phyloP scores from a whole-genome alignment of 2,113 vertebrate species.

The Nymphicus hollandicus region DNA sequence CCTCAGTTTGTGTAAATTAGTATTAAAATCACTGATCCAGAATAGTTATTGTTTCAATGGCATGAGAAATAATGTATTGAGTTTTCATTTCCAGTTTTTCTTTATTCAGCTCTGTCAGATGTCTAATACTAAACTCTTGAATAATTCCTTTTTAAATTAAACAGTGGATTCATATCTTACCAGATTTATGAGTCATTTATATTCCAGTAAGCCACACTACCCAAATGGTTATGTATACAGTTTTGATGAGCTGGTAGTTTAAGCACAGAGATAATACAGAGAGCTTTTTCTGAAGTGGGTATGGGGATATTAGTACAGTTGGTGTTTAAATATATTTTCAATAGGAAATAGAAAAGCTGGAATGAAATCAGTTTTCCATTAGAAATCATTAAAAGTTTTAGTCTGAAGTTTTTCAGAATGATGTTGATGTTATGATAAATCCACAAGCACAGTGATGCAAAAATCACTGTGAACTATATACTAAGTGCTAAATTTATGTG shows the following conservation, averaged over 20 bases:
- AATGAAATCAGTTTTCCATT: neutral
- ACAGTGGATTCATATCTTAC: neutral
- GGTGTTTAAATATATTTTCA: slow-evolving; percentile 19
- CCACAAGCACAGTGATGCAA: neutral
- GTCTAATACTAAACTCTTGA: slow-evolving; percentile 20
- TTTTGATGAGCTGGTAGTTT: slow-evolving; percentile 47
- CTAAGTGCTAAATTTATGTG: neutral
- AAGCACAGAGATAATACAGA: slow-evolving; percentile 35
- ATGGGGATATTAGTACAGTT: slow-evolving; percentile 12
- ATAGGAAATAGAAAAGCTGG: slow-evolving; percentile 10
- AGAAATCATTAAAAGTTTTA: slow-evolving; percentile 3
- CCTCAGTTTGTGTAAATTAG: neutral
- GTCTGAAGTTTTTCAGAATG: neutral
- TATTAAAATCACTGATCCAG: neutral
- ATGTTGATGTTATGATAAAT: neutral
- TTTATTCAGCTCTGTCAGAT: neutral
- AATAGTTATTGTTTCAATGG: neutral
- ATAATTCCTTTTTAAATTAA: slow-evolving; percentile 54
- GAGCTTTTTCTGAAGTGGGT: slow-evolving; percentile 30
- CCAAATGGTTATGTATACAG: slow-evolving; percentile 39
- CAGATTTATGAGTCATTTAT: slow-evolving; percentile 51
- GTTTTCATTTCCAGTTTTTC: slow-evolving; percentile 19
- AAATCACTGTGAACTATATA: neutral
- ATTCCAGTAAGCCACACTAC: slow-evolving; percentile 27
- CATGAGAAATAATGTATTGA: neutral